These are phyloP conservation scores for Diceros bicornis DNA, from an alignment of 2,797 vertebrate species.

Conservation along the genomic window DNA sequence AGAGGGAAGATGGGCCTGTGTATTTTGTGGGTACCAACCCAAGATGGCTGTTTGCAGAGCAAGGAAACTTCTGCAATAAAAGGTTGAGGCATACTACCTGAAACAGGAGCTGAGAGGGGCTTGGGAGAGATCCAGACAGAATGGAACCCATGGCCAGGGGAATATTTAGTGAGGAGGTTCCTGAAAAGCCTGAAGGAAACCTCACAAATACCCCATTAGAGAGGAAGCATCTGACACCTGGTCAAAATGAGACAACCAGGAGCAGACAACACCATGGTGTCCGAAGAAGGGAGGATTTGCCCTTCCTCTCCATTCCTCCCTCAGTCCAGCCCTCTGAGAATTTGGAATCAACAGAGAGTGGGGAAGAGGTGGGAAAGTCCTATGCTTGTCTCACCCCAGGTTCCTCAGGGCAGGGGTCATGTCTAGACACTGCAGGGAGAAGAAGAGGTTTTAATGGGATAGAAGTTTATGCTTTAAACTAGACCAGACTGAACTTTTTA, in stretches of 20 bases:
- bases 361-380: not conserved
- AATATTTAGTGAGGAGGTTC: not conserved
- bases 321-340: not conserved
- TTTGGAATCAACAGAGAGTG: not conserved
- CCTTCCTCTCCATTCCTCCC: not conserved
- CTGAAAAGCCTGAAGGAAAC: not conserved
- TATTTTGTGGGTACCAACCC: not conserved
- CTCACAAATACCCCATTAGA: not conserved
- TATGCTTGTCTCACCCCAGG: too few species aligned
- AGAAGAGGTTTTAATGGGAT: not conserved
- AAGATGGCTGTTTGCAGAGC: not conserved
- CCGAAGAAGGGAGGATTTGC: not conserved
- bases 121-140: not conserved
- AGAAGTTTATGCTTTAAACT: not conserved
- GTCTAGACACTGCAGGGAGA: not conserved
- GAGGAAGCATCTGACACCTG: too few species aligned
- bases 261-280: accelerated
- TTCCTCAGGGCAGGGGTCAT: not conserved
- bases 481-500: not conserved
- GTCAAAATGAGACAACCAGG: not conserved
- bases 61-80: not conserved
- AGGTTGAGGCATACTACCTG: too few species aligned
- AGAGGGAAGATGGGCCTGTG: not conserved
- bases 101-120: not conserved
- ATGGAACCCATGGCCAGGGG: not conserved